Conservation (phyloP, 2,888 invertebrate genomes). For the Galerucella pusilla region DNA sequence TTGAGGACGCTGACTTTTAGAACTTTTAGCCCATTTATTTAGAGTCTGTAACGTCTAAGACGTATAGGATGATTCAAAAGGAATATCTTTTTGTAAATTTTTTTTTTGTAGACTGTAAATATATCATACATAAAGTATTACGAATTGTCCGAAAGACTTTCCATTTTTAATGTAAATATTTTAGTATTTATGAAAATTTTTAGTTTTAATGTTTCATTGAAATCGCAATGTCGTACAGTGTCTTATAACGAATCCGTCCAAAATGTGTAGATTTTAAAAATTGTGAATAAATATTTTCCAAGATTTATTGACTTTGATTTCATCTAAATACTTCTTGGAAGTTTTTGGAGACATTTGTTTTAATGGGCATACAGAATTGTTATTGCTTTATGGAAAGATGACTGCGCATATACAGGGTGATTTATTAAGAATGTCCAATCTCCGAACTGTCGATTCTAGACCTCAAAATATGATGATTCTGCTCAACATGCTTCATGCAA, state of each 20-base stretch:
- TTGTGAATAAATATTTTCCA: slow-evolving; percentile 45
- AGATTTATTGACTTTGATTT: background rate
- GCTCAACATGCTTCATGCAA: too few relatives aligned
- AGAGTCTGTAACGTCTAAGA: too few relatives aligned
- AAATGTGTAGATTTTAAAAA: slow-evolving; percentile 40
- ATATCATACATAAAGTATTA: slow-evolving; percentile 17
- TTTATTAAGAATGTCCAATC: too few relatives aligned
- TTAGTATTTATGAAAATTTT: slow-evolving; percentile 16
- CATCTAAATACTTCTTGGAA: too few relatives aligned
- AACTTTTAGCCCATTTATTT: background rate
- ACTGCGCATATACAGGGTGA: too few relatives aligned
- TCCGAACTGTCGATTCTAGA: too few relatives aligned
- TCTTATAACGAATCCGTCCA: slow-evolving; percentile 57
- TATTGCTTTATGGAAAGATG: too few relatives aligned
- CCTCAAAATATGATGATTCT: too few relatives aligned
- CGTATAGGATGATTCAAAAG: background rate
- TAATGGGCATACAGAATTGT: too few relatives aligned
- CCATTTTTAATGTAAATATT: slow-evolving; percentile 13
- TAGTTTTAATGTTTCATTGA: slow-evolving; percentile 11
- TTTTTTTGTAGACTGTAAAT: slow-evolving; percentile 22
- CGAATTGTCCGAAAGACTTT: background rate
- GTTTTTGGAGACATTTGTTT: too few relatives aligned
- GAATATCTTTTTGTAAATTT: background rate
- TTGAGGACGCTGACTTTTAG: background rate
- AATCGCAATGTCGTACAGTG: slow-evolving; percentile 35